Conservation (phyloP, 2,888 invertebrate genomes). For the Epinotia nisella region DNA sequence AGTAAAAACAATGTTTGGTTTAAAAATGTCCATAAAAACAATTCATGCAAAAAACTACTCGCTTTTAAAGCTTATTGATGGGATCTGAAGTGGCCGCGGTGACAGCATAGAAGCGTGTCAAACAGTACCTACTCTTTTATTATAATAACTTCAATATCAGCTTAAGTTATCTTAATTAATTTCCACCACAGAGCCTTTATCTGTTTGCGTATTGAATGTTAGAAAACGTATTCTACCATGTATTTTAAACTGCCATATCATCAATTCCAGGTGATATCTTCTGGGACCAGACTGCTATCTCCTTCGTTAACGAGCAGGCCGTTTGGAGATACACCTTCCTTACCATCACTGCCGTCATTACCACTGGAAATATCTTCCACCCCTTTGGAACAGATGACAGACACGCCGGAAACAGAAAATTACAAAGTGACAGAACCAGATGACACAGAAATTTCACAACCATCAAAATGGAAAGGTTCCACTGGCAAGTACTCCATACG, state of each 20-base stretch:
- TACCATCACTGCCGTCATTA: constrained; percentile 35
- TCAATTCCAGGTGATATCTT: constrained; percentile 75
- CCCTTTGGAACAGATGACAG: constrained; percentile 68
- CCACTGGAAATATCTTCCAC: constrained; percentile 79
- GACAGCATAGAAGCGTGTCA: neutral
- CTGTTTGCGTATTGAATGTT: neutral
- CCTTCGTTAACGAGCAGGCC: constrained; percentile 62
- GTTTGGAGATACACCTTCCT: constrained; percentile 34
- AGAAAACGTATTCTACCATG: neutral
- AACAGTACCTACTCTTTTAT: neutral
- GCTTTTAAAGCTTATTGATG: constrained; percentile 8
- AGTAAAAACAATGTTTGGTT: no score
- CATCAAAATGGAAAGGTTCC: constrained; percentile 88
- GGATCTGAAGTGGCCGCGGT: no score
- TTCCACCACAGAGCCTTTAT: neutral
- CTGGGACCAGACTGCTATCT: constrained; percentile 73
- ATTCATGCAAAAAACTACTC: neutral
- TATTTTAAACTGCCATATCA: constrained; percentile 10
- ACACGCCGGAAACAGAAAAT: constrained; percentile 66
- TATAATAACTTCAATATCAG: constrained; percentile 5
- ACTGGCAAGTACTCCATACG: constrained; percentile 87
- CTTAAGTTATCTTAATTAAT: neutral
- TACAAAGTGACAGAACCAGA: constrained; percentile 84
- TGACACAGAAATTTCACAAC: constrained; percentile 82
- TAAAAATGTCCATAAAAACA: constrained; percentile 5